These are phyloP conservation scores for Sesia bembeciformis DNA, from an alignment of 2,888 invertebrate genomes.

Conservation along the genomic window DNA sequence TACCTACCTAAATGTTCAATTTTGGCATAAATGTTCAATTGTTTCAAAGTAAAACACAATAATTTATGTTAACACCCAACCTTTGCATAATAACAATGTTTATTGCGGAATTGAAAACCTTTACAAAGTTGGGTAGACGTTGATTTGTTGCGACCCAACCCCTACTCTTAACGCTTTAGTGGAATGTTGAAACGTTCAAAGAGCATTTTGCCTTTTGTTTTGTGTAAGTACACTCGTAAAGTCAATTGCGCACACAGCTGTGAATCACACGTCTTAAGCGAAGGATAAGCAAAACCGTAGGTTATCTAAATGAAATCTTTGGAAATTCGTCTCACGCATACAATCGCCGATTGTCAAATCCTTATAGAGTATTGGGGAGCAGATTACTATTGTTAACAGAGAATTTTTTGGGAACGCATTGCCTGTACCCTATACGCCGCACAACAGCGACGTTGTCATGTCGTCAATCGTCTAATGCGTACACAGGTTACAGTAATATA, in stretches of 20 bases:
- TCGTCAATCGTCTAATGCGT: no score
- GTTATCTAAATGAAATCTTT: no score
- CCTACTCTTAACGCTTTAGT: neutral
- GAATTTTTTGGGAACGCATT: no score
- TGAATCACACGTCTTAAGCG: conserved; percentile 4
- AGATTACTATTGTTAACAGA: no score
- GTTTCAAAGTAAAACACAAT: neutral
- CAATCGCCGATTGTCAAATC: no score
- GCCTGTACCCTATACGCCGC: no score
- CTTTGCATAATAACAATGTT: neutral
- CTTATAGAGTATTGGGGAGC: no score
- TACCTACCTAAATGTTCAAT: no score
- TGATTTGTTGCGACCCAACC: conserved; percentile 34
- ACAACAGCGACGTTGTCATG: no score
- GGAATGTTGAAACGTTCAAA: conserved; percentile 4
- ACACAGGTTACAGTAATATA: no score
- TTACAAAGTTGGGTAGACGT: conserved; percentile 26
- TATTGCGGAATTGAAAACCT: neutral
- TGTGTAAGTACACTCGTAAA: conserved; percentile 1
- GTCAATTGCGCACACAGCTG: conserved; percentile 2
- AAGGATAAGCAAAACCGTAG: neutral
- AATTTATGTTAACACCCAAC: neutral
- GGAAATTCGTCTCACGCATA: no score
- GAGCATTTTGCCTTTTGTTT: conserved; percentile 12
- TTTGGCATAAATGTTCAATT: neutral